A percentile compares a stretch with the other conserved stretches of the same genome.
These are phyloP conservation scores for Platypus cylindrus DNA, from an alignment of 2,888 invertebrate species.

Conservation along the genomic window DNA sequence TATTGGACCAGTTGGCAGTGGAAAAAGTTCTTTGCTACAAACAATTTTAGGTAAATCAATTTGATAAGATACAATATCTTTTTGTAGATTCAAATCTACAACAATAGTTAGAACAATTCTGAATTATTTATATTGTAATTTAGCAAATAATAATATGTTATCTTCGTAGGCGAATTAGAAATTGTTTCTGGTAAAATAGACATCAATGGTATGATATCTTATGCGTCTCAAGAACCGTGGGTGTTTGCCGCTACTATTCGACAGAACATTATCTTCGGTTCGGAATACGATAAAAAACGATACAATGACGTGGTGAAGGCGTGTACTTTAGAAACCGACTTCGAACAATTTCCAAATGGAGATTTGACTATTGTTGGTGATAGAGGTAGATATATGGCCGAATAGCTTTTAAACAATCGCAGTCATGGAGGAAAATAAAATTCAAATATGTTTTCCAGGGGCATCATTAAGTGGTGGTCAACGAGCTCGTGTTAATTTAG, in stretches of 20 bases:
- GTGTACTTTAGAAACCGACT: constrained; percentile 60
- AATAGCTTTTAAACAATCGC: background rate
- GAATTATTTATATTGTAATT: background rate
- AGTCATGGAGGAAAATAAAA: too few relatives aligned
- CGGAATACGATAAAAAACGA: constrained; percentile 45
- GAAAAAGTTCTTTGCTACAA: constrained; percentile 56
- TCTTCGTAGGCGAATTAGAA: constrained; percentile 45
- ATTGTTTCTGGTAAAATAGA: constrained; percentile 46
- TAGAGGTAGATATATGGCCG: too few relatives aligned
- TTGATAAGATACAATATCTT: background rate
- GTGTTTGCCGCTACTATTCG: constrained; percentile 62
- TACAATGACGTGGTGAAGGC: constrained; percentile 48
- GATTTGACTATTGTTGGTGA: constrained; percentile 74
- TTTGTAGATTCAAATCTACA: too few relatives aligned
- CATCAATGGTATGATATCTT: constrained; percentile 52
- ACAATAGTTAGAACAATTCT: too few relatives aligned
- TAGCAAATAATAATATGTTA: background rate
- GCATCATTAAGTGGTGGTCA: constrained; percentile 73
- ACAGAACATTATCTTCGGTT: constrained; percentile 80
- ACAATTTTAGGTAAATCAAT: constrained; percentile 46
- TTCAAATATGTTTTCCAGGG: constrained; percentile 27
- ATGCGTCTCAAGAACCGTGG: constrained; percentile 81
- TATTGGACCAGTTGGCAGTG: constrained; percentile 47
- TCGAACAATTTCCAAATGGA: constrained; percentile 56
- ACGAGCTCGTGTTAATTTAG: constrained; percentile 59